Evolutionary conservation across 2,113 vertebrate species (phyloP), one percentile per base, ranked within the genome.

Genomic region (Pelecanus crispus): DNA sequence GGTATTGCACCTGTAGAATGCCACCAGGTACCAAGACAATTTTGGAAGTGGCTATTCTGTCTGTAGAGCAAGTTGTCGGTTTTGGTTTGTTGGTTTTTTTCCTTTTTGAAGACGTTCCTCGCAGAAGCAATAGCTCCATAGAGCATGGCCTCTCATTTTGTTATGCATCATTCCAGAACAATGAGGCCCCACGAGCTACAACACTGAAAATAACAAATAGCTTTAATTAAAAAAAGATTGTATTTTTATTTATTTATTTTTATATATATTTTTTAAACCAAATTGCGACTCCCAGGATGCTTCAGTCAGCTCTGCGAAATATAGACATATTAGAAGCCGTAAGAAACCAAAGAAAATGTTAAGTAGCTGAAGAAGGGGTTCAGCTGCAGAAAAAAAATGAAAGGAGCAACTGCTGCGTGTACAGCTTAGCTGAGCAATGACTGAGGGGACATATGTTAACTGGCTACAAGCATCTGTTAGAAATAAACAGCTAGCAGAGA

Each of bases 401-500:
- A 93, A 74, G 28, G 22, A 84, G 40, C 81, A 88, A 85, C 56
- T 83, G 87, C 28, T 87, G 36, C 56, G 52, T 71, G 75, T n/a
- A 31, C 12, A 56, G 45, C 63, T 91, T 79, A 94, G 73, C 80
- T 87, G 38, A 92, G 88, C 90, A 90, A 29, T 49, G 61, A 59
- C 32, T 52, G 50, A 89, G 86, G 52, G 36, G 58, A 90, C 65
- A 87, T 81, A 83, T 79, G 91, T 91, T 94, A 80, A 47, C 70
- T 28, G 74, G 66, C 53, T 94, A 80, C 62, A 85, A 58, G 68
- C 86, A 96, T 94, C 84, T 95, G 97, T 49, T 91, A 58, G 53
- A 94, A 94, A 95, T 95, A 95, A 97, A 90, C 70, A 84, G 55
- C 74, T 66, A 91, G 81, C 53, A 95, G n/a, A 81, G 55, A 92